Evolutionary conservation across 2,888 invertebrate species (phyloP).

Genomic region (Hecatera dysodea): DNA sequence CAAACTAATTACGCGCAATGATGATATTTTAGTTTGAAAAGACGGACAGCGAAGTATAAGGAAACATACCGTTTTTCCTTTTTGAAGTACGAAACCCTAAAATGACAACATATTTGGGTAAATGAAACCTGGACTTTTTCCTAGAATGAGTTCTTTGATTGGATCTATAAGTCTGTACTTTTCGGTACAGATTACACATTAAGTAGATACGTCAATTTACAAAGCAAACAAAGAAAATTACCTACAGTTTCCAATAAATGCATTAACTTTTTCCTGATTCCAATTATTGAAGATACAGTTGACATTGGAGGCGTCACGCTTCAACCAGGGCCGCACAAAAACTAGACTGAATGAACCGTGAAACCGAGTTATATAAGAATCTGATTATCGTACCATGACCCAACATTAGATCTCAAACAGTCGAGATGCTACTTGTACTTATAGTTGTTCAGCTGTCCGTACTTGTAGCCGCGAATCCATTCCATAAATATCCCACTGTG

Average conservation of each 20-base stretch:
- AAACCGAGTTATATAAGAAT: slow-evolving; percentile 85
- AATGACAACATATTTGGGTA: too few species aligned
- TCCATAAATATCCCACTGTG: slow-evolving; percentile 86
- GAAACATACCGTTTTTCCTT: too few species aligned
- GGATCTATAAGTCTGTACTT: not conserved
- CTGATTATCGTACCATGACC: slow-evolving; percentile 81
- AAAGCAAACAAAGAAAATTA: slow-evolving; percentile 25
- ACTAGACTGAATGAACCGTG: slow-evolving; percentile 81
- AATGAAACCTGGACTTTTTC: too few species aligned
- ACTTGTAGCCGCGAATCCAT: slow-evolving; percentile 77
- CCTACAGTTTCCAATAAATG: slow-evolving; percentile 54
- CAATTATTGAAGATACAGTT: slow-evolving; percentile 69
- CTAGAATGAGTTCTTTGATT: too few species aligned
- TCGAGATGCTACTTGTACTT: slow-evolving; percentile 80
- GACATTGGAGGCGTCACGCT: slow-evolving; percentile 82
- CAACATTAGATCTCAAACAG: slow-evolving; percentile 73
- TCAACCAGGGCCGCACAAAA: slow-evolving; percentile 82
- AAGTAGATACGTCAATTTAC: not conserved
- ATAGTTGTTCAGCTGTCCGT: slow-evolving; percentile 71
- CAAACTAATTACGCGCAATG: slow-evolving; percentile 21
- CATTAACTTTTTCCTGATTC: slow-evolving; percentile 71
- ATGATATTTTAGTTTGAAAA: slow-evolving; percentile 23
- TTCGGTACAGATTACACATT: not conserved
- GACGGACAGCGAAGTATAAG: too few species aligned
- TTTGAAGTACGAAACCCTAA: too few species aligned